A percentile compares a stretch with the other conserved stretches of the same genome.
These are phyloP conservation scores for Sander lucioperca DNA, from an alignment of 2,113 vertebrate species.

Conservation along the genomic window DNA sequence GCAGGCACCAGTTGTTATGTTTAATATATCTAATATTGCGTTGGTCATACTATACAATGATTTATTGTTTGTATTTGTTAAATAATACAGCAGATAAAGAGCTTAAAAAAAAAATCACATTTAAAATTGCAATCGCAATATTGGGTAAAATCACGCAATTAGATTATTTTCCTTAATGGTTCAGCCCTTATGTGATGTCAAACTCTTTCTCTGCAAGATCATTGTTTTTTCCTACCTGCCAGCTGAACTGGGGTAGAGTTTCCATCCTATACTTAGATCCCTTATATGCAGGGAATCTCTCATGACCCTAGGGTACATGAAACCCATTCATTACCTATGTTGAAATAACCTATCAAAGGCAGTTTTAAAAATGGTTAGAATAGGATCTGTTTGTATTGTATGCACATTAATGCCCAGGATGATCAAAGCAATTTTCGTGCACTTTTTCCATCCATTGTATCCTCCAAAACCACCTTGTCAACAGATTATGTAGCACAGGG, in stretches of 20 bases:
- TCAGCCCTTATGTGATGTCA: neutral
- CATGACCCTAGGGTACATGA: neutral
- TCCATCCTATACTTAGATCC: neutral
- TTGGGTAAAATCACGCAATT: no score
- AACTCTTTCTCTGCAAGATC: conserved; percentile 1
- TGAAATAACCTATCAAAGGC: conserved; percentile 18
- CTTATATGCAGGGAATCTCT: neutral
- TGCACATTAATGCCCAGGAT: conserved; percentile 33
- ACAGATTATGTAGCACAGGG: conserved; percentile 40
- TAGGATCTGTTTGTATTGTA: conserved; percentile 20
- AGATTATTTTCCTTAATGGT: no score
- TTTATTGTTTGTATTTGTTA: no score
- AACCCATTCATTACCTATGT: conserved; percentile 2
- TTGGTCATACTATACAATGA: no score
- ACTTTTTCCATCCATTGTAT: conserved; percentile 27
- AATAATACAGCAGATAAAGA: no score
- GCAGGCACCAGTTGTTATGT: no score
- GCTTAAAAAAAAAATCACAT: no score
- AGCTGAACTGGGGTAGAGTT: neutral
- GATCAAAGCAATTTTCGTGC: conserved; percentile 27
- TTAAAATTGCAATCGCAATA: no score
- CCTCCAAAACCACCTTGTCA: conserved; percentile 64
- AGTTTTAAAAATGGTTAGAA: conserved; percentile 16
- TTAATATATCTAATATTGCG: no score
- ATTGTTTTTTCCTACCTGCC: conserved; percentile 5